phyloP scores from a whole-genome alignment of 2,888 invertebrate species.

The Conistra vaccinii region DNA sequence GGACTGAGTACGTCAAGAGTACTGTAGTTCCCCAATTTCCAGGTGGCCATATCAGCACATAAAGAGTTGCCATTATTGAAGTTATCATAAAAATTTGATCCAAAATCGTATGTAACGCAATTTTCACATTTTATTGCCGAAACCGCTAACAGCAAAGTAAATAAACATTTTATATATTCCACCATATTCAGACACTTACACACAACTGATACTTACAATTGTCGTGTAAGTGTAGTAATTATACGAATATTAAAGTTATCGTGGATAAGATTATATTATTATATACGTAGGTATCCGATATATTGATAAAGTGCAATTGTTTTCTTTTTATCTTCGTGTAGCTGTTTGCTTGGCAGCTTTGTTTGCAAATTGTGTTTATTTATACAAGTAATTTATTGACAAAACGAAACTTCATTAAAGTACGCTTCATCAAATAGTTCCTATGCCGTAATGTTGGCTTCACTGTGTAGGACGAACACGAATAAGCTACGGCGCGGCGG shows the following conservation, averaged over 20 bases:
- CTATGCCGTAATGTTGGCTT: too few species aligned
- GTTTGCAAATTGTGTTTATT: constrained; percentile 16
- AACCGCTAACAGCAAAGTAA: constrained; percentile 56
- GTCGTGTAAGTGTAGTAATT: constrained; percentile 62
- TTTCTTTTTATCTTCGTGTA: constrained; percentile 65
- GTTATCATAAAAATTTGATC: constrained; percentile 57
- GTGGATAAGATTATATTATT: constrained; percentile 67
- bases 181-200: constrained; percentile 60
- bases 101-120: constrained; percentile 70
- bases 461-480: too few species aligned
- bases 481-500: too few species aligned
- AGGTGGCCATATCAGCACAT: constrained; percentile 62
- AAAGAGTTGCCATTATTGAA: constrained; percentile 61
- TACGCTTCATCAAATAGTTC: too few species aligned
- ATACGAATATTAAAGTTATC: constrained; percentile 65
- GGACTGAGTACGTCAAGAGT: constrained; percentile 58
- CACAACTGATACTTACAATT: constrained; percentile 58
- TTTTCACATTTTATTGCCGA: constrained; percentile 62
- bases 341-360: constrained; percentile 35
- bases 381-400: neutral
- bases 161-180: constrained; percentile 46
- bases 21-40: constrained; percentile 66
- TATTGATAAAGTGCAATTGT: constrained; percentile 67
- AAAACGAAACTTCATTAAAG: neutral
- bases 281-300: constrained; percentile 60